These are phyloP conservation scores for Anthophora plumipes DNA, from an alignment of 2,888 invertebrate species.

Conservation along the genomic window DNA sequence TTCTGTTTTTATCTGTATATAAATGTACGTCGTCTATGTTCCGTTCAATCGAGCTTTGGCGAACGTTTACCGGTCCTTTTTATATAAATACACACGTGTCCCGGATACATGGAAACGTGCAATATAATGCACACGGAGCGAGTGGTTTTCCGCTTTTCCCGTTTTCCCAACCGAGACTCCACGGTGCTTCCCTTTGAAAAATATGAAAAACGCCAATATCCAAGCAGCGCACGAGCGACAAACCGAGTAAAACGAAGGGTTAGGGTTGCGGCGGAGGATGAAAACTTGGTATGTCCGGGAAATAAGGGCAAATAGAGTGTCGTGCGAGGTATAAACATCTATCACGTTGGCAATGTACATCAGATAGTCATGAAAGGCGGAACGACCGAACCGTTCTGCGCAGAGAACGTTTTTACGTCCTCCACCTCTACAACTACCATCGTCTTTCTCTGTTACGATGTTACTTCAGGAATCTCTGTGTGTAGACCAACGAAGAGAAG, in stretches of 20 bases:
- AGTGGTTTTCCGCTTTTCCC: constrained; percentile 39
- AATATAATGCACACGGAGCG: constrained; percentile 31
- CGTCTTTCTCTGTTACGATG: neutral
- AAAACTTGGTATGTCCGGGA: constrained; percentile 47
- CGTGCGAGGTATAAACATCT: constrained; percentile 70
- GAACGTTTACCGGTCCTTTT: neutral
- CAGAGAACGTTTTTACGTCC: constrained; percentile 59
- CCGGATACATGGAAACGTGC: constrained; percentile 9
- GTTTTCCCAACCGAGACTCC: constrained; percentile 46
- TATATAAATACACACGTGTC: constrained; percentile 24
- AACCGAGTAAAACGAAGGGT: constrained; percentile 19
- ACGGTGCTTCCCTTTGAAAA: constrained; percentile 66
- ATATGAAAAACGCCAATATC: constrained; percentile 74
- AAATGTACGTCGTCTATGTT: neutral
- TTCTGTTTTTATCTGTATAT: too few relatives aligned
- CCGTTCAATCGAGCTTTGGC: neutral
- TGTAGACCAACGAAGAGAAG: constrained; percentile 22
- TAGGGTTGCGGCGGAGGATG: neutral
- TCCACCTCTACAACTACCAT: neutral
- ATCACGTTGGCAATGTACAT: constrained; percentile 71
- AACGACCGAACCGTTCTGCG: constrained; percentile 60
- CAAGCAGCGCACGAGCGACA: constrained; percentile 26
- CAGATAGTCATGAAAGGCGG: constrained; percentile 76
- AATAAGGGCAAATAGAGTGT: constrained; percentile 70
- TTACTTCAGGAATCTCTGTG: constrained; percentile 13